These are phyloP conservation scores for Eurypyga helias DNA, from an alignment of 2,113 vertebrate species.

Conservation along the genomic window DNA sequence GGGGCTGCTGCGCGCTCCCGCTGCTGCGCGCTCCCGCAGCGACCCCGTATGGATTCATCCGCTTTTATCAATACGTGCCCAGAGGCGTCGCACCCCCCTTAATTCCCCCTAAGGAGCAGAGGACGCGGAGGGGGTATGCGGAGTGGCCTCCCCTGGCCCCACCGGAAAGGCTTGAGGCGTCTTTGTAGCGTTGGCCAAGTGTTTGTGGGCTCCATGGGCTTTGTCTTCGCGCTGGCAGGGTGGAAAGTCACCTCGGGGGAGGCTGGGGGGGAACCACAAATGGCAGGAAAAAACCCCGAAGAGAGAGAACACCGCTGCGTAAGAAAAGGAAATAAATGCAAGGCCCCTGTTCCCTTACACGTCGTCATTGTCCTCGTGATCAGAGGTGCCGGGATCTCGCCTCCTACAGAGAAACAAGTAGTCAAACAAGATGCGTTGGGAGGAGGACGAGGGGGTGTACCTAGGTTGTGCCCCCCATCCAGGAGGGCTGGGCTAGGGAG, in stretches of 20 bases:
- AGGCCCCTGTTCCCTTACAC: neutral
- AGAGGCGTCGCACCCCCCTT: neutral
- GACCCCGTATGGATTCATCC: neutral
- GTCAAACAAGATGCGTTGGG: neutral
- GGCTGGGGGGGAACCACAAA: neutral
- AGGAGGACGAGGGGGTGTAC: neutral
- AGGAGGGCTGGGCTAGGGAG: neutral
- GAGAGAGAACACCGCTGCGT: neutral
- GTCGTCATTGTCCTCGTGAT: rapidly evolving
- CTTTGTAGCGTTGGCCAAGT: neutral
- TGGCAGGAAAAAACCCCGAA: neutral
- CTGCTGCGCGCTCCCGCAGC: neutral
- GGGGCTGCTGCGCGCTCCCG: neutral
- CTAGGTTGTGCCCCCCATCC: too few relatives aligned
- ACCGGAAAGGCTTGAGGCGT: neutral
- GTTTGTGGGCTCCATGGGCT: rapidly evolving
- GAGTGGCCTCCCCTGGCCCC: neutral
- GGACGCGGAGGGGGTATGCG: too few relatives aligned
- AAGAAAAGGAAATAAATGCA: too few relatives aligned
- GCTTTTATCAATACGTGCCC: neutral
- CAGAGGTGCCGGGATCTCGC: neutral
- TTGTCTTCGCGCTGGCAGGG: neutral
- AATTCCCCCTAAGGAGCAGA: too few relatives aligned
- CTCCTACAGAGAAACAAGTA: neutral
- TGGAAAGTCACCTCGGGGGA: neutral